Percentiles rank a stretch among this genome's conserved stretches.
Evolutionary conservation across 2,888 invertebrate species (phyloP).

Genomic region (Campoplex nolae): DNA sequence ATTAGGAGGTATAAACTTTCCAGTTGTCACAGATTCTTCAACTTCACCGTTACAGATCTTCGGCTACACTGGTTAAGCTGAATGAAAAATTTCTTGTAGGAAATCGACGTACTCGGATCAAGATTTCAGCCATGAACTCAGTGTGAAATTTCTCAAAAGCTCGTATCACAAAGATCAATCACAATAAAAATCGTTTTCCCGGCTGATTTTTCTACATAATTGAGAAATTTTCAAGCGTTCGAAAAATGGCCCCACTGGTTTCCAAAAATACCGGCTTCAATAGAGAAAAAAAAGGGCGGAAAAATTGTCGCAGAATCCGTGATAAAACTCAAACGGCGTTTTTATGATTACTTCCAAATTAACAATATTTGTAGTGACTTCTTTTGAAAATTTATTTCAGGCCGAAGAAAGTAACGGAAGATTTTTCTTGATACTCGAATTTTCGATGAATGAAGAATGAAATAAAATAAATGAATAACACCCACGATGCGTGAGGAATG

Average conservation of each 20-base stretch:
- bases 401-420: too few relatives aligned
- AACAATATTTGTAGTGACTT: too few relatives aligned
- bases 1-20: slow-evolving; percentile 80
- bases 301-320: too few relatives aligned
- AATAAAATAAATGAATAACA: too few relatives aligned
- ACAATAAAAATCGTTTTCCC: not conserved
- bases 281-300: too few relatives aligned
- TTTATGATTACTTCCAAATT: too few relatives aligned
- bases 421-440: too few relatives aligned
- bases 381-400: too few relatives aligned
- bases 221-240: not conserved
- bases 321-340: too few relatives aligned
- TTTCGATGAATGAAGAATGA: too few relatives aligned
- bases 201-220: not conserved
- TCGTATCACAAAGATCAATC: not conserved
- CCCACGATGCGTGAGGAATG: too few relatives aligned
- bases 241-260: not conserved
- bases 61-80: not conserved
- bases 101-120: not conserved
- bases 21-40: slow-evolving; percentile 72
- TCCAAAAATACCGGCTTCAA: not conserved
- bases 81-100: not conserved
- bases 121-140: not conserved
- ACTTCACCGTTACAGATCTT: slow-evolving; percentile 31
- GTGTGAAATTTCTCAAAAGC: not conserved